Evolutionary conservation across 1,140 invertebrate genomes (phyloP), one percentile per base, ranked within the genome.

Genomic region (Brachionus paranguensis): DNA sequence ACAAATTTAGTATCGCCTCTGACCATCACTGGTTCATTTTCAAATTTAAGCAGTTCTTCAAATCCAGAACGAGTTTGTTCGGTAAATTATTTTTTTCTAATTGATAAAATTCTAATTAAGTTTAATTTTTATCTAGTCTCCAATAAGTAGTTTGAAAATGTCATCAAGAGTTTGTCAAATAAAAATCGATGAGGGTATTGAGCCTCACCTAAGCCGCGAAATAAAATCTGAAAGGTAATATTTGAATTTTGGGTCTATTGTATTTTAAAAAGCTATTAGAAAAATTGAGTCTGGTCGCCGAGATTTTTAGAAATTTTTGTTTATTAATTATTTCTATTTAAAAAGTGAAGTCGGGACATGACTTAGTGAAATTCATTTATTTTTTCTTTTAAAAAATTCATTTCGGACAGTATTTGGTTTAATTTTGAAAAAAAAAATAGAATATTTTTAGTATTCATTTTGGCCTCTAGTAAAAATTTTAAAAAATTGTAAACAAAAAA

Each of bases 161-260:
- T 81, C 78, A 17, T 64, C 53, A 24, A 60, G 78, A 41, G 78
- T 81, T 41, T 81, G 78, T 20, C 78, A 81, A 37, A 64, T 81
- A 47, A 81, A 81, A 60, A 81, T 81, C 12, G 78, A 81, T 47
- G 78, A 81, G 41, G 78, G 78, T 12, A 81, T 81, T 47, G 78
- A 81, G 27, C 78, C 78, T 64, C 78, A 81, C 53, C 33, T 81
- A 14, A 81, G 64, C 37, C 33, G 78, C 12, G 78, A 81, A 45
- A 81, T 81, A 17, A 60, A 68, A 43, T 81, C 78, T 3, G 78
- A 81, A 64, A 72, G 68, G 68, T 72, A 72, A 72, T 29, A 8
- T 72, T 41, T 72, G 5, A 14, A 43, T 3, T 37, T 37, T 37
- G 1, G 33, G 4, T 7, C 33, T 29, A 29, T 29, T 29, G 27